A percentile compares a stretch with the other conserved stretches of the same genome.
phyloP scores from a whole-genome alignment of 1,140 invertebrate genomes.

The Xylocopa sonorina region DNA sequence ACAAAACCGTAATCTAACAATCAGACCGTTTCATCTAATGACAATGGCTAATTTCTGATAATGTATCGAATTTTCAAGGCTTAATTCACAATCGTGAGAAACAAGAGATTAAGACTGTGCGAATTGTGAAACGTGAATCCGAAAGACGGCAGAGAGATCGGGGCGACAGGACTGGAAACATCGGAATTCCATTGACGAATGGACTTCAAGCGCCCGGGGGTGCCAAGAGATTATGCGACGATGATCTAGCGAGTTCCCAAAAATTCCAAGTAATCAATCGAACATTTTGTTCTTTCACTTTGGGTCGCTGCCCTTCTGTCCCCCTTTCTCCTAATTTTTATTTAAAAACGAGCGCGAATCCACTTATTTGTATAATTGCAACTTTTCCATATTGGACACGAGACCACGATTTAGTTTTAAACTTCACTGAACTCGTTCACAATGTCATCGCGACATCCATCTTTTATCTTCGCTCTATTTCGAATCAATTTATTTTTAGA shows the following conservation, averaged over 20 bases:
- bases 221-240: slow-evolving; percentile 73
- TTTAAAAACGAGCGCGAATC: no score
- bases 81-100: slow-evolving; percentile 90
- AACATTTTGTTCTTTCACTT: no score
- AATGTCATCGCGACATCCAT: slow-evolving; percentile 3
- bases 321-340: no score
- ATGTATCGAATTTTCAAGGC: neutral
- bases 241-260: slow-evolving; percentile 70
- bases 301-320: no score
- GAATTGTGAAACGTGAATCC: slow-evolving; percentile 95
- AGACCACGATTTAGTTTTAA: no score
- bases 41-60: neutral
- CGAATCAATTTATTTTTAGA: slow-evolving; percentile 60
- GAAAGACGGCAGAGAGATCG: slow-evolving; percentile 91
- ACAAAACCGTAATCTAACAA: neutral
- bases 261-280: slow-evolving; percentile 75
- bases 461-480: slow-evolving; percentile 10
- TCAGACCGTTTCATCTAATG: neutral
- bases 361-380: no score
- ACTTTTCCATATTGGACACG: no score
- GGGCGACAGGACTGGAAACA: slow-evolving; percentile 82
- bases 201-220: slow-evolving; percentile 73
- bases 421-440: neutral
- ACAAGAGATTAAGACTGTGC: slow-evolving; percentile 94
- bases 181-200: slow-evolving; percentile 80